These are phyloP conservation scores for Liparis tanakae DNA, from an alignment of 2,797 vertebrate genomes.

Conservation along the genomic window DNA sequence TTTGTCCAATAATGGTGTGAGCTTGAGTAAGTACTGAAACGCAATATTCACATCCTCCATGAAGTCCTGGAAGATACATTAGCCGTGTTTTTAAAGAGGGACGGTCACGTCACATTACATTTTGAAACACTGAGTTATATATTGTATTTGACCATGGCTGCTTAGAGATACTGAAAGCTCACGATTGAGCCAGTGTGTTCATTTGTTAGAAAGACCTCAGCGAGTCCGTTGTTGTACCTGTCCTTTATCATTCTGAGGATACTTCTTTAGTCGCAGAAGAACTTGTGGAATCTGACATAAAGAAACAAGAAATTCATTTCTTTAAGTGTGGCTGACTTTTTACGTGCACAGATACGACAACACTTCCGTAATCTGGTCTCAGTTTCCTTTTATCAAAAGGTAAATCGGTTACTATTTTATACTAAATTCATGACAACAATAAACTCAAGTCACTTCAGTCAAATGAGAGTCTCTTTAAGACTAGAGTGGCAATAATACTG, in stretches of 20 bases:
- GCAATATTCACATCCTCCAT: conserved; percentile 93
- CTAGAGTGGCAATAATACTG: neutral
- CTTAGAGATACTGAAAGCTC: neutral
- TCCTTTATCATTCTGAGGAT: conserved; percentile 92
- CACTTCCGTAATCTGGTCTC: neutral
- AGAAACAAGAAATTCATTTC: neutral
- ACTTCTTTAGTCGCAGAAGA: conserved; percentile 94
- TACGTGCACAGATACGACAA: neutral
- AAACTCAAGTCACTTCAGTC: neutral
- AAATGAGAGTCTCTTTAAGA: neutral
- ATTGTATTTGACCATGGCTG: neutral
- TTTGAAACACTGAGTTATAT: neutral
- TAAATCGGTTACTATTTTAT: neutral
- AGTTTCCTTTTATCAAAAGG: neutral
- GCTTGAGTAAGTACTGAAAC: conserved; percentile 94
- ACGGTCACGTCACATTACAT: neutral
- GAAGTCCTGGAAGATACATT: conserved; percentile 86
- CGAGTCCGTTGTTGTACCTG: conserved; percentile 60
- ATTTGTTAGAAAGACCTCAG: neutral
- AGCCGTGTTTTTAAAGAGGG: neutral
- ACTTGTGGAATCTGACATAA: conserved; percentile 93
- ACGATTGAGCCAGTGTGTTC: neutral
- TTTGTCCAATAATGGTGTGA: conserved; percentile 95
- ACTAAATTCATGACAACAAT: neutral
- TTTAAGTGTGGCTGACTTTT: neutral